These are phyloP conservation scores for Latheticus oryzae DNA, from an alignment of 2,888 invertebrate genomes.

Conservation along the genomic window DNA sequence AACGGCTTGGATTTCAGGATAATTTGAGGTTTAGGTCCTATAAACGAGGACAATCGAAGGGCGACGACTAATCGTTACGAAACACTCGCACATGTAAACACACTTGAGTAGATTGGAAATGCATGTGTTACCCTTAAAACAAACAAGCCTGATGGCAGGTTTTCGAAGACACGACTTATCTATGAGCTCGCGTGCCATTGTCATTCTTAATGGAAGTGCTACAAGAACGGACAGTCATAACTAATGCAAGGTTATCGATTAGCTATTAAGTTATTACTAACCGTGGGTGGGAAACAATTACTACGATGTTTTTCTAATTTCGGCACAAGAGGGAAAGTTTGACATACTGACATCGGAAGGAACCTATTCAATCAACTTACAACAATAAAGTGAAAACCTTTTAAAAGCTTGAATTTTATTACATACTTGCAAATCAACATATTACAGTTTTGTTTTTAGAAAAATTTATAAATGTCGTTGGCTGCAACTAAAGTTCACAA, in stretches of 20 bases:
- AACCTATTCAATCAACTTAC: no score
- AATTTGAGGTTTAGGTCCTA: constrained; percentile 31
- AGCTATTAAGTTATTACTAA: constrained; percentile 38
- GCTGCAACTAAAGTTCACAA: no score
- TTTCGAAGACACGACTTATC: constrained; percentile 45
- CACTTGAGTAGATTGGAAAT: constrained; percentile 64
- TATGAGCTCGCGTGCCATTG: constrained; percentile 28
- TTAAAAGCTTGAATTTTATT: no score
- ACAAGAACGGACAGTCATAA: constrained; percentile 34
- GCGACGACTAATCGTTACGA: constrained; percentile 54
- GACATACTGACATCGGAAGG: constrained; percentile 8
- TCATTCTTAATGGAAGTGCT: constrained; percentile 37
- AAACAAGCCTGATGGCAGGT: constrained; percentile 63
- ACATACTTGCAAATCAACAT: no score
- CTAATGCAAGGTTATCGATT: constrained; percentile 37
- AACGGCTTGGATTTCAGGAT: constrained; percentile 29
- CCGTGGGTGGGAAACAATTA: constrained; percentile 8
- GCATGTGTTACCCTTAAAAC: constrained; percentile 64
- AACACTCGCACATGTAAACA: constrained; percentile 63
- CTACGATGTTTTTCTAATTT: constrained; percentile 1
- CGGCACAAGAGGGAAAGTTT: constrained; percentile 1
- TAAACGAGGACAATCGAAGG: constrained; percentile 1
- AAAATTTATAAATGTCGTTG: no score
- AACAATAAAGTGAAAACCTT: no score
- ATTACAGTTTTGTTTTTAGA: no score